These are phyloP conservation scores for Dorcus hopei DNA, from an alignment of 2,888 invertebrate genomes.

Conservation along the genomic window DNA sequence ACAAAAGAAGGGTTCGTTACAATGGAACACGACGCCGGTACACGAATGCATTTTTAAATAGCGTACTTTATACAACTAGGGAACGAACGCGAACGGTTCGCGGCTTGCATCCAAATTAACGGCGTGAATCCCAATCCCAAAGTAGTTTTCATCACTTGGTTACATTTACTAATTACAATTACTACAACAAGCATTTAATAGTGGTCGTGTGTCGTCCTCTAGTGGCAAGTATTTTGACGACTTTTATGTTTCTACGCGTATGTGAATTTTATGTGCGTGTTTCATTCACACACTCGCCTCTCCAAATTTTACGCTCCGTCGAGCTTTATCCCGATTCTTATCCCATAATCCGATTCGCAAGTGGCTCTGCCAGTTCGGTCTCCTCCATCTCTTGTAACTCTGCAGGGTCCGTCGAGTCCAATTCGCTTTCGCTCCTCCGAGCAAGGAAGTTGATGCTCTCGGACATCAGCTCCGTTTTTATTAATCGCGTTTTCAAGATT, in stretches of 20 bases:
- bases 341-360: not conserved
- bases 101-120: not conserved
- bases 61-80: not conserved
- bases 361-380: not conserved
- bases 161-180: no score
- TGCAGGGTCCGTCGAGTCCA: not conserved
- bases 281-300: not conserved
- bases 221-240: no score
- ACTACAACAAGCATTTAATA: no score
- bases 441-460: no score
- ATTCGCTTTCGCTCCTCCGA: not conserved
- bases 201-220: no score
- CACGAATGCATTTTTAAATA: slow-evolving; percentile 1
- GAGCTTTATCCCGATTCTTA: not conserved
- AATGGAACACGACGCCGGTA: slow-evolving; percentile 1
- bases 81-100: not conserved
- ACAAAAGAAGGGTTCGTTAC: slow-evolving; percentile 3
- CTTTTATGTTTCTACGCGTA: no score
- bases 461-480: no score
- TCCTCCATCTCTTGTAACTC: not conserved
- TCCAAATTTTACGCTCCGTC: not conserved
- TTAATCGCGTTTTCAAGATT: no score
- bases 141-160: no score
- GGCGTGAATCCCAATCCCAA: no score
- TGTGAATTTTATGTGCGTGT: no score